Base-by-base conservation (phyloP, 1,140 invertebrate genomes). In the Drosophila lowei region DNA sequence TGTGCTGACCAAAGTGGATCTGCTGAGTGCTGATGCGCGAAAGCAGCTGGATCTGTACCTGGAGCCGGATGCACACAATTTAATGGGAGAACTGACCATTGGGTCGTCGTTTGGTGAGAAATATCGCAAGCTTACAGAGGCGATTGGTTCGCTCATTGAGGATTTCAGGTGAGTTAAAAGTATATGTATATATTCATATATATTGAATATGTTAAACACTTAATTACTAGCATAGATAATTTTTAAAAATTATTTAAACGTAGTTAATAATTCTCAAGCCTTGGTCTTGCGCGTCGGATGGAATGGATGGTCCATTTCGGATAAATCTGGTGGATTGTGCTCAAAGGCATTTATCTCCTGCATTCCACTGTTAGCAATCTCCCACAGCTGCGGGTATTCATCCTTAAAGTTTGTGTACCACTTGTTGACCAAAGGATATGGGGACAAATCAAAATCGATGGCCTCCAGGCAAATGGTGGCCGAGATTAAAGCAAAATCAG, bases 1-100 rank as follows among this genome's bases (percentile, higher is more conserved):
- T 93, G 94, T 99, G 47, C 92, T 99, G 46, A 96, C 96, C 28
- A 99, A 99, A 94, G 96, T 99, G 93, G 99, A 99, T 93, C 92
- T 99, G 3, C 91, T 99, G 1, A 97, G 95, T 72, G 96, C 96
- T 90, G 93, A 94, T 28, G 94, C 96, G 4, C 94, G 94, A 52
- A 97, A 96, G 81, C 94, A 96, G 77, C 81, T 99, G 25, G 97
- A 98, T 43, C 93, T 95, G 79, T 97, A 95, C 91, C 90, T 98
- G 60, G 97, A 98, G 76, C 97, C 97, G 25, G 96, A 98, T 91
- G 93, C 96, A 4, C 93, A 95, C 67, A 93, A 93, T 60, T 92
- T 98, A 23, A 88, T 98, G 48, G 92, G 93, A 13, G 93, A 95
- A 61, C 84, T 93, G 34, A 92, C 91, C 6, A 91, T 92, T 62